These are phyloP conservation scores for Merluccius polli DNA, from an alignment of 2,797 vertebrate genomes.

Conservation along the genomic window DNA sequence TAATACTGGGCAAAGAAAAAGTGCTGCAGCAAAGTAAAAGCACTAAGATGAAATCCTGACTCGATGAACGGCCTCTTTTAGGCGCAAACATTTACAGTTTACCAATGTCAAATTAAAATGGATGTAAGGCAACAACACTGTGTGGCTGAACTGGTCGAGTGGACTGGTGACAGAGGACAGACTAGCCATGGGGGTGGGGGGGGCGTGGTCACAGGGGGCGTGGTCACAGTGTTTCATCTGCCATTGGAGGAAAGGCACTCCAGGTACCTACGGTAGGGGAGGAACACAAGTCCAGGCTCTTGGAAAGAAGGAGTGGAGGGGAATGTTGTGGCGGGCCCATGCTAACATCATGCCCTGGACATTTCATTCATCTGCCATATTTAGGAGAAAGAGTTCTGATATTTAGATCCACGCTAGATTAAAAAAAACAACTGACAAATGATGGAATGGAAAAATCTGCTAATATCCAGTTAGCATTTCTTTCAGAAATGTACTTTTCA, in stretches of 20 bases:
- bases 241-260: slow-evolving; percentile 74
- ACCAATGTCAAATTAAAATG: slow-evolving; percentile 27
- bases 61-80: too few species aligned
- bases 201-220: slow-evolving; percentile 40
- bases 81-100: not conserved
- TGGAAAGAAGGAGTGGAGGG: slow-evolving; percentile 11
- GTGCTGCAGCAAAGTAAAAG: slow-evolving; percentile 36
- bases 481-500: not conserved
- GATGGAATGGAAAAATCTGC: not conserved
- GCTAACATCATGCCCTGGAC: not conserved
- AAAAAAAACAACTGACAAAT: not conserved
- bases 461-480: not conserved
- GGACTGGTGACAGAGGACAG: slow-evolving; percentile 40
- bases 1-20: slow-evolving; percentile 71
- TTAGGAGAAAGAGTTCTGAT: not conserved
- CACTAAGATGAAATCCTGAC: not conserved
- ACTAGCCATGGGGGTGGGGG: slow-evolving; percentile 54
- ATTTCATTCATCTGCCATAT: not conserved
- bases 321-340: not conserved
- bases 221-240: slow-evolving; percentile 73
- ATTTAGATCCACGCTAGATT: not conserved
- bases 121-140: slow-evolving; percentile 56
- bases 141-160: slow-evolving; percentile 43
- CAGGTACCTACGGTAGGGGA: slow-evolving; percentile 70
- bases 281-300: slow-evolving; percentile 39